Evolutionary conservation across 2,113 vertebrate species (phyloP), one percentile per base, ranked within the genome.

Genomic region (Saccopteryx leptura): DNA sequence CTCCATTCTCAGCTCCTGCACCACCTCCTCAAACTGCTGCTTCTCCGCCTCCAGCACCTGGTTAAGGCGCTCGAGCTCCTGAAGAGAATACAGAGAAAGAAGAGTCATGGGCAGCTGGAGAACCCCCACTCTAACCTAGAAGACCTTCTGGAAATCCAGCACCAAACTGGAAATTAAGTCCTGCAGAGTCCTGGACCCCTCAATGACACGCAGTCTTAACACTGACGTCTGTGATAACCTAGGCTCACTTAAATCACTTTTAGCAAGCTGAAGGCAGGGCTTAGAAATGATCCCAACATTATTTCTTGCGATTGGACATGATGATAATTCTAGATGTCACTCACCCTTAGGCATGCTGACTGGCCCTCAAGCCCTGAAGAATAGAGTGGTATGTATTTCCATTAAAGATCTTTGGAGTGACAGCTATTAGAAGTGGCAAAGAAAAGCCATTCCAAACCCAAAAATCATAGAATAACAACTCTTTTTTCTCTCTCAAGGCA

Each of bases 41-140:
- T 99, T 99, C 98, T 99, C 99, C 2, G 99, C 99, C 96, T 99
- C 99, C 97, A 99, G 98, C 9, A 99, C 97, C 97, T 99, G 99
- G 97, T 99, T 99, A 84, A 99, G 98, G 39, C 99, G 99, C 96
- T 99, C 99, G 0, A 99, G 99, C 85, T 99, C 99, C 99, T 99
- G 95, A 52, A 94, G 85, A 84, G 50, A 11, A 81, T 52, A 94
- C 65, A 97, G 39, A 86, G 56, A 33, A 71, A 82, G 50, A 26
- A 74, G 39, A 68, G 87, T 97, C 83, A 87, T 0, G 0, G 65
- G 54, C 12, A 54, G 60, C 26, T 14, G 50, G 71, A 11, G 66
- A 31, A 12, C 12, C 28, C 7, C 21, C 1, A 0, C 39, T 88
- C 21, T n/a, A 9, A 17, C 33, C 50, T 23, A 68, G 48, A 69